Conservation (phyloP, 2,113 vertebrate genomes). For the Nothoprocta perdicaria region DNA sequence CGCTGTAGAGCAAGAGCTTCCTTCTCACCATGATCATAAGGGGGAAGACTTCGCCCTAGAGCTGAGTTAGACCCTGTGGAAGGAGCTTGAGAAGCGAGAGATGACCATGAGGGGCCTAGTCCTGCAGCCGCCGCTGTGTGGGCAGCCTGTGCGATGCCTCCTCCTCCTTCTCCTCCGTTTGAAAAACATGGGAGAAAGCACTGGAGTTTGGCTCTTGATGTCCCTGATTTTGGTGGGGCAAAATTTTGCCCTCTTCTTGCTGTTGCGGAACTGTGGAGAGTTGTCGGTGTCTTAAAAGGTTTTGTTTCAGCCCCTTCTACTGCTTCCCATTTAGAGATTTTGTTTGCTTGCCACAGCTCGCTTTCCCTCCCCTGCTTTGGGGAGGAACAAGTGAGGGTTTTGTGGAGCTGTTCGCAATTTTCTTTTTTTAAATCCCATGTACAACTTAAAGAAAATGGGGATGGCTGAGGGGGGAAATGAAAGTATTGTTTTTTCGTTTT, state of each 20-base stretch:
- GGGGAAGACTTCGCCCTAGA: neutral
- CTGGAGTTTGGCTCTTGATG: neutral
- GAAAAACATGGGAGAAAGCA: neutral
- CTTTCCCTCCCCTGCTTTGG: neutral
- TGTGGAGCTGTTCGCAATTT: constrained; percentile 27
- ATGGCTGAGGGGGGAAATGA: neutral
- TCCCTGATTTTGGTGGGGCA: neutral
- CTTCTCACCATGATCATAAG: fast-evolving
- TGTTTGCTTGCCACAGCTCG: constrained; percentile 17
- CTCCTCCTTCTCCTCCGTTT: neutral
- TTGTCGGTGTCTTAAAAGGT: neutral
- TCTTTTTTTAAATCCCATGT: neutral
- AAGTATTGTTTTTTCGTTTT: neutral
- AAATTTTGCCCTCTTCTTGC: constrained; percentile 2
- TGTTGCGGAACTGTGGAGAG: neutral
- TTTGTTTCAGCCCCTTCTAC: neutral
- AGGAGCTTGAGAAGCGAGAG: neutral
- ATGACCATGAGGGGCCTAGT: neutral
- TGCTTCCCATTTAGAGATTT: neutral
- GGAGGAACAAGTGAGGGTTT: constrained; percentile 6
- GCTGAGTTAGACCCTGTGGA: fast-evolving
- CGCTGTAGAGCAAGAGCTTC: neutral
- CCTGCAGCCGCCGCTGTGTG: neutral
- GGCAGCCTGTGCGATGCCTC: neutral
- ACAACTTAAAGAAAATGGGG: constrained; percentile 26